Base-by-base conservation (phyloP, 2,888 invertebrate species). In the Eubasilissa splendida region DNA sequence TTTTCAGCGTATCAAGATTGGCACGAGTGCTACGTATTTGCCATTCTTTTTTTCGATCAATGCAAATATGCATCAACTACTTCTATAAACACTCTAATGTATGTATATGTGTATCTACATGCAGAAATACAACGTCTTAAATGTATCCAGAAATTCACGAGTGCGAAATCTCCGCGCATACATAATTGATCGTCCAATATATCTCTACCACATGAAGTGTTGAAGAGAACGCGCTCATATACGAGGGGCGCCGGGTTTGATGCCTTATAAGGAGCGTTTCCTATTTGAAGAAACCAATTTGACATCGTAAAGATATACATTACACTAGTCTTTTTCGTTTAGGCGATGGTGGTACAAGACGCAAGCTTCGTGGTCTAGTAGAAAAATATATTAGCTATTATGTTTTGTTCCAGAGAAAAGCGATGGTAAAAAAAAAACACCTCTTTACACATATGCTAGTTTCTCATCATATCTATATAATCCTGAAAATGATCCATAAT, bases 201-300 rank as follows among this genome's bases (percentile, higher is more conserved):
- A 66, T 77, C 50, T 60, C n/a, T 65, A 63, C 75, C 52, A 50
- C 53, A 52, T 56, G 56, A 56, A 73, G 58, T 73, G 71, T 73
- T 42, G 52, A 75, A 58, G 33, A 56, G 50, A 63, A 33, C 50
- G 63, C 42, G 65, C 22, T 56, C 73, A 54, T 33, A 56, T n/a
- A 53, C 14, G 22, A 54, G 22, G 65, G 76, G 71, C 33, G 50
- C 53, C 52, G 31, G 7, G 78, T 82, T 82, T 78, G 76, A 78
- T 83, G 56, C 79, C 76, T 22, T 31, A 59, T 77, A 76, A 66
- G 65, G 80, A 75, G 59, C 76, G 58, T 79, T 77, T 80, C 76
- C 81, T 77, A 77, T 81, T 79, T 77, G 77, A 56, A 77, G 75
- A 83, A 83, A 81, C 83, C 83, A 83, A 83, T 83, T 83, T 83